These are phyloP conservation scores for Styela clava DNA, from an alignment of 23 tunicate genomes.

Conservation along the genomic window DNA sequence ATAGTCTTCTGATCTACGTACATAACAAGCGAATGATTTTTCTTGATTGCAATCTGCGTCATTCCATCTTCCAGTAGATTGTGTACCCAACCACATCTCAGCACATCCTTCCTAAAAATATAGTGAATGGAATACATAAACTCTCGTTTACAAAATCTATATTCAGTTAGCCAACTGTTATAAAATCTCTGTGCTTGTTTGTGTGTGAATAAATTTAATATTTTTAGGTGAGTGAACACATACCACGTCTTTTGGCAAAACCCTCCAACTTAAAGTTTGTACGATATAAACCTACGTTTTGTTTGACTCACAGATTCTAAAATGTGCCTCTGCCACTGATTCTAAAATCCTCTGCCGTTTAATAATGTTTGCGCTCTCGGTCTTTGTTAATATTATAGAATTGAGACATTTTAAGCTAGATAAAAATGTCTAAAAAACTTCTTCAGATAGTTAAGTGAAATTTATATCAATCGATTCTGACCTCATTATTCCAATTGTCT, in stretches of 20 bases:
- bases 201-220: not conserved
- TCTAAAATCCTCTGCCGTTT: too few relatives aligned
- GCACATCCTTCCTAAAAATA: constrained; percentile 76
- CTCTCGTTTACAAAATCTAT: too few relatives aligned
- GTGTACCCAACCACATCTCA: constrained; percentile 28
- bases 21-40: constrained; percentile 49
- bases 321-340: too few relatives aligned
- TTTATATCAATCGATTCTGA: not conserved
- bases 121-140: not conserved
- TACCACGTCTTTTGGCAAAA: too few relatives aligned
- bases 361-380: too few relatives aligned
- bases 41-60: constrained; percentile 39
- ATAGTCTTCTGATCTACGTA: constrained; percentile 18
- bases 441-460: too few relatives aligned
- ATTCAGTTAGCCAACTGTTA: too few relatives aligned
- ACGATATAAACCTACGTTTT: not conserved
- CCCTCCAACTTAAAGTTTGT: too few relatives aligned
- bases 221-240: too few relatives aligned
- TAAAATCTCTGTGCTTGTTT: not conserved
- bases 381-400: too few relatives aligned
- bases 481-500: constrained; percentile 19
- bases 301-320: not conserved
- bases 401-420: too few relatives aligned
- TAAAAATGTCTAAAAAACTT: too few relatives aligned
- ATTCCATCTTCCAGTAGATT: constrained; percentile 47